phyloP scores from a whole-genome alignment of 2,888 invertebrate genomes.

The Drosophila melanosoma region DNA sequence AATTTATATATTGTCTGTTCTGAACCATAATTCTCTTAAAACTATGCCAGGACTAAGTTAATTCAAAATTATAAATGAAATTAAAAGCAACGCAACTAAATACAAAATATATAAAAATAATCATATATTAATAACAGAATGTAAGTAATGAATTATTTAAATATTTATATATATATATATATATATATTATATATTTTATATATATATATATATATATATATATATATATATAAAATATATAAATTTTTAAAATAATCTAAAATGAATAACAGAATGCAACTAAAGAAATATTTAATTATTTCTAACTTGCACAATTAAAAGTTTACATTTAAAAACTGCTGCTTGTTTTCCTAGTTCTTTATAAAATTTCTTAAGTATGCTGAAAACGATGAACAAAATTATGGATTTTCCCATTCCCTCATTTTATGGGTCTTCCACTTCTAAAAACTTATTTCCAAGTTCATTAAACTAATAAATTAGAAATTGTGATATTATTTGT shows the following conservation, averaged over 20 bases:
- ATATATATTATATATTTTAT: too few species aligned
- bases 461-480: not conserved
- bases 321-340: not conserved
- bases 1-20: not conserved
- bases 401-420: rapidly evolving
- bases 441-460: not conserved
- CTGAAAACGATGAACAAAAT: not conserved
- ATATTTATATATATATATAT: not conserved
- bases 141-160: not conserved
- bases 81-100: not conserved
- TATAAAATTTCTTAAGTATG: not conserved
- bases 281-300: not conserved
- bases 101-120: too few species aligned
- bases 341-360: not conserved
- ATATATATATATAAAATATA: too few species aligned
- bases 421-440: not conserved
- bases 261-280: too few species aligned
- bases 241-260: too few species aligned
- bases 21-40: not conserved
- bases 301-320: not conserved
- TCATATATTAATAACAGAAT: too few species aligned
- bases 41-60: not conserved
- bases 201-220: too few species aligned
- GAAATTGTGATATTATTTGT: not conserved
- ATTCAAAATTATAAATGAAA: not conserved